phyloP scores from a whole-genome alignment of 2,113 vertebrate genomes.

The Sorex fumeus region DNA sequence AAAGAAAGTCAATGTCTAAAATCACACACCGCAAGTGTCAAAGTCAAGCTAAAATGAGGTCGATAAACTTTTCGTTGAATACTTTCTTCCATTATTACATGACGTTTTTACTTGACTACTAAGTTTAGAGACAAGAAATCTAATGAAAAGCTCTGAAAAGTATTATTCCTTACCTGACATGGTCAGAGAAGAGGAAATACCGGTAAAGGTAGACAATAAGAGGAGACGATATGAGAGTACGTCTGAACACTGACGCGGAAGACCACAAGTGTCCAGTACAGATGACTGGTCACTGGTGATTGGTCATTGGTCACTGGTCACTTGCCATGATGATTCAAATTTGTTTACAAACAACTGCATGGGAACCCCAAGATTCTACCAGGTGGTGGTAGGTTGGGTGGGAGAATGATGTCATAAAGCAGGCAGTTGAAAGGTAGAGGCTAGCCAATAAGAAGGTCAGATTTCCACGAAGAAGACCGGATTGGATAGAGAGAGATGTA shows the following conservation, averaged over 20 bases:
- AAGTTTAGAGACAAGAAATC: no score
- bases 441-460: conserved; percentile 24
- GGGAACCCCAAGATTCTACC: conserved; percentile 65
- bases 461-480: background rate
- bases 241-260: background rate
- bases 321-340: no score
- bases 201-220: background rate
- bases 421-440: conserved; percentile 30
- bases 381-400: conserved; percentile 33
- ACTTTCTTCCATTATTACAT: background rate
- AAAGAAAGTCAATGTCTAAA: background rate
- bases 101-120: background rate
- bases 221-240: background rate
- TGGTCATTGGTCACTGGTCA: no score
- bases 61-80: background rate
- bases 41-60: background rate
- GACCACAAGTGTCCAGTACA: background rate
- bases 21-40: background rate
- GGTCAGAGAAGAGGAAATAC: conserved; percentile 32
- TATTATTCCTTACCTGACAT: conserved; percentile 74
- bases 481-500: background rate
- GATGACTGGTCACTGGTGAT: no score
- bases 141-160: background rate
- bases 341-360: no score
- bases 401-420: conserved; percentile 60